Conservation (phyloP, 2,797 vertebrate genomes). For the Todus mexicanus region DNA sequence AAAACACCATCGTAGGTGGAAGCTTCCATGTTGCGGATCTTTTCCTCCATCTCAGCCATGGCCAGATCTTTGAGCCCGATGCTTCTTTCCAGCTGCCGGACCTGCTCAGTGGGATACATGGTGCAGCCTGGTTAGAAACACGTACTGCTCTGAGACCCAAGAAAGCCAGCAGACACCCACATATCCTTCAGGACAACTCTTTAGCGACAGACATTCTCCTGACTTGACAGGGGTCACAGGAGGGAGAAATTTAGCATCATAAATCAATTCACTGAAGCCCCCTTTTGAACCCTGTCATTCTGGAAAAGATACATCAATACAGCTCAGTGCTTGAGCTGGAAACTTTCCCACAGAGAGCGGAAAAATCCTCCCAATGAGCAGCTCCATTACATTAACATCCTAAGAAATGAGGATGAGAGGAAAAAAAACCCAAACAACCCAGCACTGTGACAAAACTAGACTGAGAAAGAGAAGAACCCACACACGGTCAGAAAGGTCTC, state of each 20-base stretch:
- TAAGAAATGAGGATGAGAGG: neutral
- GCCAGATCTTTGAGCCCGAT: slow-evolving; percentile 87
- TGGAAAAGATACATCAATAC: neutral
- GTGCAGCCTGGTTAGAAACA: neutral
- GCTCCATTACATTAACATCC: neutral
- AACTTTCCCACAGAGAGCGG: neutral
- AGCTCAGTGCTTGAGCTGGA: neutral
- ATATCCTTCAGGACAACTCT: neutral
- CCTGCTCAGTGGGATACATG: slow-evolving; percentile 64
- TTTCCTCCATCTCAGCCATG: slow-evolving; percentile 86
- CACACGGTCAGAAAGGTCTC: neutral
- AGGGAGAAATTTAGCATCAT: neutral
- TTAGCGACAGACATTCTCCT: neutral
- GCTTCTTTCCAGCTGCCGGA: slow-evolving; percentile 89
- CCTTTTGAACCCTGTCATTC: neutral
- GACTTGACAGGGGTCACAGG: accelerated
- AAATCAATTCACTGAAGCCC: neutral
- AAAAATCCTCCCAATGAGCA: neutral
- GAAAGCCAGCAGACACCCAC: neutral
- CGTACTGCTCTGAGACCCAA: accelerated
- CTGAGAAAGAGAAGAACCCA: neutral
- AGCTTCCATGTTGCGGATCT: slow-evolving; percentile 83
- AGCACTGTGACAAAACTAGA: neutral
- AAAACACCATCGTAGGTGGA: slow-evolving; percentile 92
- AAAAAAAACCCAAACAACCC: neutral